Conservation (phyloP, 2,113 vertebrate species). For the Barnardius zonarius region DNA sequence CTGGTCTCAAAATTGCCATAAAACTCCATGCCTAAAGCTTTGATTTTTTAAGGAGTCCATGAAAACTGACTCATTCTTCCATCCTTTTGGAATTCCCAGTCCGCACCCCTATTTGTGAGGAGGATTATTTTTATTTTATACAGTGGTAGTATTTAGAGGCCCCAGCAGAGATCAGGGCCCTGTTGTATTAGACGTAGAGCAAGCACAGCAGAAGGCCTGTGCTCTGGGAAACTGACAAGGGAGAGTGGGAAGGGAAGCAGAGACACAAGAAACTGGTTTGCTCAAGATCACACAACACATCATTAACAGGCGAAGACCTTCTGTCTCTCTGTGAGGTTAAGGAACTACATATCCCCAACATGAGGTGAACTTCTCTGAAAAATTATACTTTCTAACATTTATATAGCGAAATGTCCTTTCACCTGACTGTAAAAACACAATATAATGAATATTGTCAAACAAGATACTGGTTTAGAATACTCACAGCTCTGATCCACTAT, state of each 20-base stretch:
- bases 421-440: not conserved
- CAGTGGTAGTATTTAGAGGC: not conserved
- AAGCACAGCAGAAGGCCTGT: not conserved
- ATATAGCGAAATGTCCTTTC: not conserved
- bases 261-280: not conserved
- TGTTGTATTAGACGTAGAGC: not conserved
- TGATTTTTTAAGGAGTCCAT: not conserved
- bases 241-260: not conserved
- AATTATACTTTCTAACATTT: accelerated
- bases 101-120: not conserved
- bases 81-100: not conserved
- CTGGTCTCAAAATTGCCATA: not conserved
- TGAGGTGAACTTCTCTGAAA: not conserved
- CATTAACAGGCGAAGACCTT: not conserved
- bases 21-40: not conserved
- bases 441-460: not conserved
- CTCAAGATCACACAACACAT: slow-evolving; percentile 25
- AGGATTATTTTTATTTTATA: not conserved
- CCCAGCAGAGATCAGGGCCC: not conserved
- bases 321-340: not conserved
- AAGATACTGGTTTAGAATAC: not conserved
- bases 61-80: not conserved
- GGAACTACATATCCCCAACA: not conserved
- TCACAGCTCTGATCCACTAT: not conserved
- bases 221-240: not conserved